These are phyloP conservation scores for Aspidiotus destructor DNA, from an alignment of 2,888 invertebrate species.

Conservation along the genomic window DNA sequence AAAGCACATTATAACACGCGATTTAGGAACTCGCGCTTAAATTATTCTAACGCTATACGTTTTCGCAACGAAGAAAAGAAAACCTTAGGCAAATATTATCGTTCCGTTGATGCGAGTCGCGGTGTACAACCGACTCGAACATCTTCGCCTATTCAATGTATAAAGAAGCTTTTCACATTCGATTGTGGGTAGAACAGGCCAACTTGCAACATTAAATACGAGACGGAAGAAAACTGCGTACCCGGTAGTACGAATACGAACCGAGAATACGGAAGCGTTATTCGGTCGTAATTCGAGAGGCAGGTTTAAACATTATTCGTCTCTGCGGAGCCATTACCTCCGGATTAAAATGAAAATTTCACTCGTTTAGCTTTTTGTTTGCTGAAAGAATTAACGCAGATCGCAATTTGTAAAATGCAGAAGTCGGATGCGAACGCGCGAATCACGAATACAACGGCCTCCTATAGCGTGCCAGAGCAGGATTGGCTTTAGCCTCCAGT, in stretches of 20 bases:
- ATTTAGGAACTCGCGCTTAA: background rate
- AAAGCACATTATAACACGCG: background rate
- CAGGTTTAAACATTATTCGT: conserved; percentile 16
- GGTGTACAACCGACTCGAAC: background rate
- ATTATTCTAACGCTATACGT: background rate
- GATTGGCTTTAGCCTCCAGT: too few relatives aligned
- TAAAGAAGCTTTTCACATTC: conserved; percentile 7
- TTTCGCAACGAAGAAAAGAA: background rate
- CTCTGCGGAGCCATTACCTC: conserved; percentile 18
- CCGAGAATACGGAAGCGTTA: background rate
- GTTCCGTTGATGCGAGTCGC: background rate
- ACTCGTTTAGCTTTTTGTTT: conserved; percentile 15
- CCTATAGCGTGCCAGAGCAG: too few relatives aligned
- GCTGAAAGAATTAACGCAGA: conserved; percentile 15
- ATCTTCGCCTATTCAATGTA: background rate
- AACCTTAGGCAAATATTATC: background rate
- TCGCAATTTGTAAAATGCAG: conserved; percentile 16
- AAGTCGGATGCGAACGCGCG: too few relatives aligned
- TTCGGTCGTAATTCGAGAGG: conserved; percentile 22
- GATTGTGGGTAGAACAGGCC: conserved; percentile 6
- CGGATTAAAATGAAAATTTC: conserved; percentile 15
- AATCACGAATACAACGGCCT: too few relatives aligned
- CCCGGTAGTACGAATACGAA: background rate
- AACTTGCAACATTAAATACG: conserved; percentile 14
- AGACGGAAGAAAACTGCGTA: conserved; percentile 5